phyloP scores from a whole-genome alignment of 2,113 vertebrate genomes.

The Poecilia latipinna region DNA sequence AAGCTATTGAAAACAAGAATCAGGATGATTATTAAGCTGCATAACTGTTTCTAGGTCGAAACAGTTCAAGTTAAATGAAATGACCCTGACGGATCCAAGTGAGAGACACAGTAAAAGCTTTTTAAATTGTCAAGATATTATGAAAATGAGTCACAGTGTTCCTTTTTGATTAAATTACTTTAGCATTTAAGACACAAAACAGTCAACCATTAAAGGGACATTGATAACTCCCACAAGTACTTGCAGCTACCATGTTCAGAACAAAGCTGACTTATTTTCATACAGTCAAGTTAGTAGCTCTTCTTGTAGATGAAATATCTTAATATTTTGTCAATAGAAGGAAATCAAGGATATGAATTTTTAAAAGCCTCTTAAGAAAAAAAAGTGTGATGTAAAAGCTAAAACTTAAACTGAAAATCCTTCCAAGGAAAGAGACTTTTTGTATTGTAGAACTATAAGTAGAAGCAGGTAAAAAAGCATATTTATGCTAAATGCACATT shows the following conservation, averaged over 20 bases:
- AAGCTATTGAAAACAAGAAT: too few relatives aligned
- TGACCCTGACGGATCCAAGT: background rate
- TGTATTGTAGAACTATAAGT: background rate
- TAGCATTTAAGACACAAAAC: background rate
- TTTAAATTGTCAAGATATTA: background rate
- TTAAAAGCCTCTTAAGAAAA: background rate
- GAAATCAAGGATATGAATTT: background rate
- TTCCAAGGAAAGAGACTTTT: background rate
- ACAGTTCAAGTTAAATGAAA: too few relatives aligned
- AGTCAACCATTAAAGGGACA: background rate
- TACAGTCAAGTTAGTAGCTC: background rate
- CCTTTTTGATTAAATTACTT: background rate
- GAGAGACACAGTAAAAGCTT: background rate
- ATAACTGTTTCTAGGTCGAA: too few relatives aligned
- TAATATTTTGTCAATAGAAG: background rate
- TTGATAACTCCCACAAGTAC: background rate
- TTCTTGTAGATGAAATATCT: background rate
- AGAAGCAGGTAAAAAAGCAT: background rate
- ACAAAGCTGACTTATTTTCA: background rate
- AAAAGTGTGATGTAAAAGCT: background rate
- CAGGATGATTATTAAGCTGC: too few relatives aligned
- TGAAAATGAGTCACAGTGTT: background rate
- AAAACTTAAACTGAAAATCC: background rate
- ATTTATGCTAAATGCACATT: background rate
- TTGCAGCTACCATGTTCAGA: background rate